phyloP scores from a whole-genome alignment of 2,797 vertebrate species.

The Trachurus trachurus region DNA sequence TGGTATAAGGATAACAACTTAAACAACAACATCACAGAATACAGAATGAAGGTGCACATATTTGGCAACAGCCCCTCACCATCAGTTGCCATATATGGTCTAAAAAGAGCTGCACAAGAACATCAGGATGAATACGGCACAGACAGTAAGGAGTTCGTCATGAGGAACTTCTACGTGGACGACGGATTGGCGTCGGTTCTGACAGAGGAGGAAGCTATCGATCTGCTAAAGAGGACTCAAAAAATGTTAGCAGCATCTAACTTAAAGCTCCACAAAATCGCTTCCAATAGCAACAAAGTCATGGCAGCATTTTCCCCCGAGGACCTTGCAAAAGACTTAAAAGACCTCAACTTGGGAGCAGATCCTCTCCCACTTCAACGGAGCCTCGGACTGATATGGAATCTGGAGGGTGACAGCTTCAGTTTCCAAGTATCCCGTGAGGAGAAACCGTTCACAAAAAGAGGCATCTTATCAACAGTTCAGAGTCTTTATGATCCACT shows the following conservation, averaged over 20 bases:
- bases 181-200: neutral
- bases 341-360: neutral
- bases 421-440: neutral
- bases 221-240: neutral
- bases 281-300: neutral
- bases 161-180: neutral
- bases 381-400: neutral
- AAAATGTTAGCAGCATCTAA: neutral
- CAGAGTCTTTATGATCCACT: constrained; percentile 24
- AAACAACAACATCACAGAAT: neutral
- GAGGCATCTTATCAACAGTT: neutral
- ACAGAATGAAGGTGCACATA: neutral
- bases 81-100: neutral
- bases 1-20: neutral
- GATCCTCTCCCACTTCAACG: neutral
- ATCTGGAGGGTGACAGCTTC: neutral
- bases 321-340: neutral
- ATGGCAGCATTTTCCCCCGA: neutral
- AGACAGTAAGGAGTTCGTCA: neutral
- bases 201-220: neutral
- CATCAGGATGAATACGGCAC: neutral
- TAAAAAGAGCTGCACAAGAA: neutral
- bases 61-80: constrained; percentile 1
- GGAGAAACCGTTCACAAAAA: neutral
- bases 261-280: neutral